phyloP scores from a whole-genome alignment of 2,797 vertebrate species.

The Sebastes reedi region DNA sequence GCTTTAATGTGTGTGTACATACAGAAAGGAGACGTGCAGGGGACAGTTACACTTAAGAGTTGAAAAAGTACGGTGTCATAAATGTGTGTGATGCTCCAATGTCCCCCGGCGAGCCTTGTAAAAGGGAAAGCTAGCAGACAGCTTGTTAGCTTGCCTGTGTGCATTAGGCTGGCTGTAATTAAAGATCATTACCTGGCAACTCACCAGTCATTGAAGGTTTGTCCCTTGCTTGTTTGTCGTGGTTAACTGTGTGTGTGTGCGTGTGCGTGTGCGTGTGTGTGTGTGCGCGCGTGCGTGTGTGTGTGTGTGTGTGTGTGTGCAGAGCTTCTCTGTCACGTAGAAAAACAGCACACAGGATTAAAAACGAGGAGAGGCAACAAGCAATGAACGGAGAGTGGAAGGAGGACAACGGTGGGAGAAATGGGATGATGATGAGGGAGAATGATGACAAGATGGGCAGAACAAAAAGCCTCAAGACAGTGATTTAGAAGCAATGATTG shows the following conservation, averaged over 20 bases:
- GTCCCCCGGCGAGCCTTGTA: slow-evolving; percentile 31
- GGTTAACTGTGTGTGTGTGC: slow-evolving; percentile 4
- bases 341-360: slow-evolving; percentile 30
- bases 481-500: slow-evolving; percentile 41
- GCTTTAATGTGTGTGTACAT: background rate
- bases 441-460: slow-evolving; percentile 46
- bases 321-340: slow-evolving; percentile 10
- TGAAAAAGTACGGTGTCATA: slow-evolving; percentile 21
- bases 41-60: slow-evolving; percentile 7
- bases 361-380: slow-evolving; percentile 24
- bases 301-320: background rate
- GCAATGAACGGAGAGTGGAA: slow-evolving; percentile 28
- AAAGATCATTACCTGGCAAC: slow-evolving; percentile 75
- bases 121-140: slow-evolving; percentile 42
- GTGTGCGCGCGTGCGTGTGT: slow-evolving; percentile 1
- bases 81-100: slow-evolving; percentile 22
- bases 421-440: slow-evolving; percentile 37
- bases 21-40: background rate
- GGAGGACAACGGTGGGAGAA: slow-evolving; percentile 26
- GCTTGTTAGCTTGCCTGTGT: slow-evolving; percentile 63
- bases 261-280: background rate
- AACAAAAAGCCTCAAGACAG: slow-evolving; percentile 38
- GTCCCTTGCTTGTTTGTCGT: slow-evolving; percentile 45
- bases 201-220: slow-evolving; percentile 61
- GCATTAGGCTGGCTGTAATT: slow-evolving; percentile 68